These are phyloP conservation scores for Brachionus rubens DNA, from an alignment of 1,140 invertebrate genomes.

Conservation along the genomic window DNA sequence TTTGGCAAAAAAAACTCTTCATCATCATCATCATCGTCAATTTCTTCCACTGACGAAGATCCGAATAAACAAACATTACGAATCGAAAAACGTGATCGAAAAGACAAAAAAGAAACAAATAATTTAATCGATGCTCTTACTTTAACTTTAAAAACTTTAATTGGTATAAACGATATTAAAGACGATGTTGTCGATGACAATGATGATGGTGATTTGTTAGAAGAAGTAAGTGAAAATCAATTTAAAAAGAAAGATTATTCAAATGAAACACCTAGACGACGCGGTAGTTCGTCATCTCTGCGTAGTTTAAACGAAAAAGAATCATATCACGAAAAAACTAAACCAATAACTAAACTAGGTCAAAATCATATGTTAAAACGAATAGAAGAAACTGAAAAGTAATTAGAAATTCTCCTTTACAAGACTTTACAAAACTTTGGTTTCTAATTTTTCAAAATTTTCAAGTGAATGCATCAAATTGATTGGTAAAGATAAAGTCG, in stretches of 20 bases:
- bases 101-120: slow-evolving; percentile 42
- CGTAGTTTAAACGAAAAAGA: background rate
- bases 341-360: background rate
- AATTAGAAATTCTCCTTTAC: background rate
- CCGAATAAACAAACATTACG: background rate
- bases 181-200: slow-evolving; percentile 2
- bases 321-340: background rate
- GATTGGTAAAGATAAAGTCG: slow-evolving; percentile 54
- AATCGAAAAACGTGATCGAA: slow-evolving; percentile 14
- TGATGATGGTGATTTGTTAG: slow-evolving; percentile 25
- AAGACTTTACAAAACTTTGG: background rate
- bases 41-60: slow-evolving; percentile 7
- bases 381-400: background rate
- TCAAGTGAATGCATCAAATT: slow-evolving; percentile 57
- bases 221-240: background rate
- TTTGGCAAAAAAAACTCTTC: slow-evolving; percentile 30
- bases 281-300: background rate
- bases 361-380: slow-evolving; percentile 9
- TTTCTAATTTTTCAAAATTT: background rate
- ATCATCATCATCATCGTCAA: background rate
- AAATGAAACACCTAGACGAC: background rate
- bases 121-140: slow-evolving; percentile 21
- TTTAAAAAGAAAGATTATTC: background rate
- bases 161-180: background rate
- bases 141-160: background rate